Base-by-base conservation (phyloP, 2,113 vertebrate genomes). In the Rattus rattus region DNA sequence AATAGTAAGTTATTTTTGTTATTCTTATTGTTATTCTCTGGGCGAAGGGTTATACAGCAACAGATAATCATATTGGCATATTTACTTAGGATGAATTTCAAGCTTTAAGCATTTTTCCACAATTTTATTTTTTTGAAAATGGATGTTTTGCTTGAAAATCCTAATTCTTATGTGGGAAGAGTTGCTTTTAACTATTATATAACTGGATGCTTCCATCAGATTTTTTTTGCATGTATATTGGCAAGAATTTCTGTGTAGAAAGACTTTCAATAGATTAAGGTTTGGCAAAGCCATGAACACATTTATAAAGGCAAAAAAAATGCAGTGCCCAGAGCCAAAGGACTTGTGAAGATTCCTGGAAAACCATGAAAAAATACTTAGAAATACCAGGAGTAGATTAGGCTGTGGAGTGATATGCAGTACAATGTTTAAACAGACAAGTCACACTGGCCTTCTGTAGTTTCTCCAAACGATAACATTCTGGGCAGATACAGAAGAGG, bases 191-290 rank as follows among this genome's bases (percentile, higher is more conserved):
- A 76, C 65, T 94, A 0, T 94, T 85, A 22, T 52, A 19, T 6
- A 95, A 59, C 36, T n/a, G 30, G 39, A 69, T 28, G 85, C 47
- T 65, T 87, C 24, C 77, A 87, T 86, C 91, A 81, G 72, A 87
- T 81, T 69, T 72, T n/a, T 72, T 47, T 80, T 75, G 39, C n/a
- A 63, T 84, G 36, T 89, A 13, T 75, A 87, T 91, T 96, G 93
- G 92, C 93, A 91, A 94, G 59, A 95, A 7, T 7, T 49, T 93
- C 36, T 33, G 33, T 49, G 30, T 75, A 75, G 96, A 92, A 17
- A 93, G 83, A 92, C 83, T 84, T 93, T 70, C 87, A 96, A 67
- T 96, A 96, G 61, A 84, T 91, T 91, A 84, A 80, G 1, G 22
- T 91, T 84, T 93, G 73, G 63, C 90, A 89, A 92, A 86, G 39